Base-by-base conservation (phyloP, 2,113 vertebrate species). In the Austrofundulus limnaeus region DNA sequence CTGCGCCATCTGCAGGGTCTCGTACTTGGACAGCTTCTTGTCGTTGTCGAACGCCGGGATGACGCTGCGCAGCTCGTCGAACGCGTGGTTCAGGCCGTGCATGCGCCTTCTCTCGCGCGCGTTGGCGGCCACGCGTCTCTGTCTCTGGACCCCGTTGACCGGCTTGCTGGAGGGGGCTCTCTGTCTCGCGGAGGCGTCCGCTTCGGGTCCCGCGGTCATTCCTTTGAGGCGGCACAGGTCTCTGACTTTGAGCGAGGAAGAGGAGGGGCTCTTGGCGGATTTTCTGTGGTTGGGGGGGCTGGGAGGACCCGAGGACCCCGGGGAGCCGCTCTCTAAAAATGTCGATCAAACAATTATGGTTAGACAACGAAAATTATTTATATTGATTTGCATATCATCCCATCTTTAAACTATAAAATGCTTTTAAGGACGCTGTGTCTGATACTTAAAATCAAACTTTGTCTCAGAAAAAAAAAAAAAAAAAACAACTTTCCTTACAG, bases 1-100 rank as follows among this genome's bases (percentile, higher is more conserved):
- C 85, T 98, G 96, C 11, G 96, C 96, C 96, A 98, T 98, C 88
- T 98, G 96, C 57, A 98, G 82, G n/a, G 96, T 98, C 82, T 98
- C 96, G 39, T 98, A 98, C 66, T 98, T 98, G 83, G 96, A 98
- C 45, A 98, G 93, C 81, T 98, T 98, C 89, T 98, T 98, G 92
- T 98, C 96, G 85, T 97, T 95, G 90, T 97, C 95, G 61, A 98
- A 92, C 19, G 95, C 95, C 17, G 96, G 96, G 88, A 98, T 98
- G 88, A 98, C 96, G 59, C 95, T 95, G 84, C 96, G 95, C 87
- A 98, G 93, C 85, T 94, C 95, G 86, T 98, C 96, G 66, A 98
- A 98, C 52, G 96, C 96, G 86, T 96, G 94, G 89, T 98, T 98
- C 37, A 98, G 88, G 43, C 96, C 96, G 83, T 98, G 96, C 96